Conservation (phyloP, 92 coral and sea anemone species). For the Scolanthus callimorphus region DNA sequence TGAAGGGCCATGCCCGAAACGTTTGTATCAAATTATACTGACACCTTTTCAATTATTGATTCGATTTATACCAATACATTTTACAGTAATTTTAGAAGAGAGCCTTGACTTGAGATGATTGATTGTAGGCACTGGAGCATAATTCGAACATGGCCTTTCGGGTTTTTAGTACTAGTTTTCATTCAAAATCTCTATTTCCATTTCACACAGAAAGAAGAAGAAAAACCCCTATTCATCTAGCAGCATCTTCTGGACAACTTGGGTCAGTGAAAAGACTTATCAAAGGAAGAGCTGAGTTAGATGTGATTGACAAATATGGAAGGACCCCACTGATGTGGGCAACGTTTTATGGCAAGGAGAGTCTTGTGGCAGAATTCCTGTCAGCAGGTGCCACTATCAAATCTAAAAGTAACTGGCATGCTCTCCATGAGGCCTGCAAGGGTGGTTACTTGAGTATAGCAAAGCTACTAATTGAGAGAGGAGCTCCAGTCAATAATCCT, state of each 20-base stretch:
- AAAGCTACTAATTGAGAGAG: slow-evolving; percentile 59
- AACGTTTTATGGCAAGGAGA: slow-evolving; percentile 51
- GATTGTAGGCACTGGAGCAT: too few relatives aligned
- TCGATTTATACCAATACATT: too few relatives aligned
- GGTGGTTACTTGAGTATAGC: slow-evolving; percentile 67
- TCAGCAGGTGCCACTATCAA: slow-evolving; percentile 74
- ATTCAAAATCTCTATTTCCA: too few relatives aligned
- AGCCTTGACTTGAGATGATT: too few relatives aligned
- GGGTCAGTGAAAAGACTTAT: slow-evolving; percentile 63
- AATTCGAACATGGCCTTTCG: too few relatives aligned
- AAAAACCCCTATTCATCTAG: slow-evolving; percentile 78
- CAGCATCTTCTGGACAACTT: slow-evolving; percentile 76
- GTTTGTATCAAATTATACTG: too few relatives aligned
- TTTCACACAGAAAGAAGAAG: slow-evolving; percentile 81
- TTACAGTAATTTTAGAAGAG: too few relatives aligned
- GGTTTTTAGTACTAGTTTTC: too few relatives aligned
- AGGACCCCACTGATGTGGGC: slow-evolving; percentile 95
- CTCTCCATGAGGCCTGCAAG: slow-evolving; percentile 95
- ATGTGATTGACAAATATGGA: slow-evolving; percentile 83
- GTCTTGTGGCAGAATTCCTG: slow-evolving; percentile 62
- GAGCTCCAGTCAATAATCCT: slow-evolving; percentile 89
- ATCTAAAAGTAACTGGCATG: slow-evolving; percentile 83
- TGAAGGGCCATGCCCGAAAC: too few relatives aligned
- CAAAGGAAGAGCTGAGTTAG: slow-evolving; percentile 55
- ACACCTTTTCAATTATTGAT: too few relatives aligned